A percentile compares a stretch with the other conserved stretches of the same genome.
Evolutionary conservation across 2,797 vertebrate species (phyloP).

Genomic region (Rhinoraja longicauda): DNA sequence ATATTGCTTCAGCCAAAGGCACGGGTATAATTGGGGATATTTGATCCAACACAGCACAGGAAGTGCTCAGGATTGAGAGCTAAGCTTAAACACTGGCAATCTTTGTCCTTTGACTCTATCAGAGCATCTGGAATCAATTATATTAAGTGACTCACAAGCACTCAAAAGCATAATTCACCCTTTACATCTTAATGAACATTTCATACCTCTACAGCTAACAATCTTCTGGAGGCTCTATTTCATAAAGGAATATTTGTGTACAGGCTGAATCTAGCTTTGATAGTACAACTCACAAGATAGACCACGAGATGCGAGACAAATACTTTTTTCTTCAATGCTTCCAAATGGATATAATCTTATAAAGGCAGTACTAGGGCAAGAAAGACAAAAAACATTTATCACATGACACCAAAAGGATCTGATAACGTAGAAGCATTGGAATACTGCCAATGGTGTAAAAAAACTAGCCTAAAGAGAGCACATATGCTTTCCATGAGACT

Average conservation of each 20-base stretch:
- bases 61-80: constrained; percentile 17
- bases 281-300: constrained; percentile 18
- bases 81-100: constrained; percentile 21
- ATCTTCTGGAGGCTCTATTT: not conserved
- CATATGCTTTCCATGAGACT: not conserved
- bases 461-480: not conserved
- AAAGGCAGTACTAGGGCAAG: not conserved
- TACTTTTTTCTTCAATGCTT: not conserved
- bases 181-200: constrained; percentile 38
- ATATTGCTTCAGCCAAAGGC: constrained; percentile 20
- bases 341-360: not conserved
- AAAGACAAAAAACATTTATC: constrained; percentile 29
- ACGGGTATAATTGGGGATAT: constrained; percentile 16
- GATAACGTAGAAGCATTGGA: not conserved
- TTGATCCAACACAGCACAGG: constrained; percentile 34
- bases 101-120: constrained; percentile 34
- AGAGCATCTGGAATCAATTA: constrained; percentile 37
- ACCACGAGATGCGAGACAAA: constrained; percentile 3
- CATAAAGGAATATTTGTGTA: constrained; percentile 31
- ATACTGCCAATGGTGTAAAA: not conserved
- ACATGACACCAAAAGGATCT: not conserved
- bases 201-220: constrained; percentile 36
- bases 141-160: constrained; percentile 30
- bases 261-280: not conserved
- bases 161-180: constrained; percentile 23